Conservation (phyloP, 2,113 vertebrate species). For the Podarcis cretensis region DNA sequence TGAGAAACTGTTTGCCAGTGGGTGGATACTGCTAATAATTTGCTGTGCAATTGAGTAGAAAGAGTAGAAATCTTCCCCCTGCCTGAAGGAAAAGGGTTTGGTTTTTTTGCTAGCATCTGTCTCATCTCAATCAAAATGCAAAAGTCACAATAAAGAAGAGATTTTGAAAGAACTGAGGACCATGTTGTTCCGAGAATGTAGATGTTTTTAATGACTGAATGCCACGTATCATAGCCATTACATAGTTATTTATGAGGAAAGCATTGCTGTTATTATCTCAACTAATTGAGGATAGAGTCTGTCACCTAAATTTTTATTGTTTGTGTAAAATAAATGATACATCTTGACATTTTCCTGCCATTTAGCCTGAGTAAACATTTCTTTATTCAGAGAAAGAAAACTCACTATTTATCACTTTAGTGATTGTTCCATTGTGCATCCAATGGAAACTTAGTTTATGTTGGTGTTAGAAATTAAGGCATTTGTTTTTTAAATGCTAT, state of each 20-base stretch:
- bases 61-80: constrained; percentile 34
- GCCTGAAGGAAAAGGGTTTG: constrained; percentile 22
- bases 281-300: constrained; percentile 58
- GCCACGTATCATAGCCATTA: constrained; percentile 56
- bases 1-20: constrained; percentile 35
- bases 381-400: constrained; percentile 35
- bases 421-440: constrained; percentile 51
- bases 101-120: constrained; percentile 30
- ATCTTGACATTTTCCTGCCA: constrained; percentile 30
- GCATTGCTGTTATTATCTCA: constrained; percentile 56
- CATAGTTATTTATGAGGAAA: constrained; percentile 58
- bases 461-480: constrained; percentile 36
- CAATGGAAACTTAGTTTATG: constrained; percentile 42
- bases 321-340: constrained; percentile 49
- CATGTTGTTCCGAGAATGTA: constrained; percentile 53
- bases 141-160: constrained; percentile 51
- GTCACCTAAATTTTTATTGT: constrained; percentile 53
- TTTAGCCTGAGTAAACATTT: constrained; percentile 31
- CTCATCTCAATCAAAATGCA: constrained; percentile 57
- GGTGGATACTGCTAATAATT: constrained; percentile 52
- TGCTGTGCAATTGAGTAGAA: constrained; percentile 46
- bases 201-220: constrained; percentile 51
- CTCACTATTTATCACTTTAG: constrained; percentile 50
- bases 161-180: constrained; percentile 44
- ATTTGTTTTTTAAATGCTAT: constrained; percentile 24